Evolutionary conservation across 2,797 vertebrate genomes (phyloP).

Genomic region (Enteromius thamalakanensis): DNA sequence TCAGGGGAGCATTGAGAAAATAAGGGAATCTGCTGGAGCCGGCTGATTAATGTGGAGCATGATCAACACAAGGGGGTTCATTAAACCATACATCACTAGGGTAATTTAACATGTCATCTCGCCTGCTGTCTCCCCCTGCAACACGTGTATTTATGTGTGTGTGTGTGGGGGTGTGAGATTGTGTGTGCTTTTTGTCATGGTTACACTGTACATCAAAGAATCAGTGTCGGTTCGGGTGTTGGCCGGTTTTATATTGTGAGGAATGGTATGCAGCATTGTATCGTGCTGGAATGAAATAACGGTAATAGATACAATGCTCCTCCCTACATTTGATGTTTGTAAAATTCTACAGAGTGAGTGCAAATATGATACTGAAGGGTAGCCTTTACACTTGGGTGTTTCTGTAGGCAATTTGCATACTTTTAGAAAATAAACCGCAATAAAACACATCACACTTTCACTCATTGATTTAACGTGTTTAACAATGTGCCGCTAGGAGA

Average conservation of each 20-base stretch:
- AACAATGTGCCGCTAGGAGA: neutral
- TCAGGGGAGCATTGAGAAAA: constrained; percentile 99
- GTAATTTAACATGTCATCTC: constrained; percentile 99
- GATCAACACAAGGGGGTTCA: constrained; percentile 99
- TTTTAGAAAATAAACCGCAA: neutral
- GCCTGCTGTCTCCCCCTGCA: constrained; percentile 85
- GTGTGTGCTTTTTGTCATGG: constrained; percentile 39
- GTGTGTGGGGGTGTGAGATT: constrained; percentile 4
- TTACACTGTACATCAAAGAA: constrained; percentile 46
- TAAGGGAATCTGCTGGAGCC: constrained; percentile 98
- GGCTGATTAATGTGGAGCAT: constrained; percentile 99
- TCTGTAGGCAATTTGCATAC: neutral
- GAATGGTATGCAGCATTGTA: neutral
- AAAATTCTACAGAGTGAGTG: neutral
- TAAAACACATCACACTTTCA: neutral
- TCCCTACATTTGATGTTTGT: constrained; percentile 2
- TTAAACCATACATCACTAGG: constrained; percentile 99
- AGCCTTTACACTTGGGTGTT: neutral
- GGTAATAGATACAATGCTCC: neutral
- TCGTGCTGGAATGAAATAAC: neutral
- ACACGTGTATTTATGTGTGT: constrained; percentile 56
- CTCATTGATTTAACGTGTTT: neutral
- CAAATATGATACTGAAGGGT: neutral
- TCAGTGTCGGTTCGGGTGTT: constrained; percentile 29
- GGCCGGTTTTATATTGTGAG: constrained; percentile 15